Base-by-base conservation (phyloP, 2,888 invertebrate species). In the Drosophila neonasuta region DNA sequence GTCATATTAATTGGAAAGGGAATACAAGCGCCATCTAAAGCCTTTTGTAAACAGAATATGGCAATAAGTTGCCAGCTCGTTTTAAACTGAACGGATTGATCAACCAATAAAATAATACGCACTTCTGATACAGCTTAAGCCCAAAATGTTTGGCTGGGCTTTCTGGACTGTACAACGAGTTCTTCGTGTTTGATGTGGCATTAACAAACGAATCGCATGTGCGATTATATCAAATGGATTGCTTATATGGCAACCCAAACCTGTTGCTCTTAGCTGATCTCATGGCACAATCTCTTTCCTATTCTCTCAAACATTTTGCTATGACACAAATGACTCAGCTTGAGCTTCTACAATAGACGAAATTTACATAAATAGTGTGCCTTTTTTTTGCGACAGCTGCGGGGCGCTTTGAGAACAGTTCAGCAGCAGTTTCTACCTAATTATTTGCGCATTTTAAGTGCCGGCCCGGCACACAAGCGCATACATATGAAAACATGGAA, bases 371-470 rank as follows among this genome's bases (percentile, higher is more conserved):
- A 71, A 76, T 50, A 51, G 75, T 59, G 36, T 48, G 15, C 24
- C 29, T n/a, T 61, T 58, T 39, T 57, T 58, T 62, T 49, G 49
- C 39, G 32, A 63, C 45, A 61, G 50, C 76, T 49, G 42, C 29
- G 59, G 59, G 64, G 9, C 36, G 52, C 54, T 61, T 70, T 45
- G 36, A 48, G 68, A 73, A 68, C 62, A 45, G 55, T 71, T 58
- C 45, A 10, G 11, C 32, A 32, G 36, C 44, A 8, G 44, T 42
- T 54, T 52, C 69, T 76, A 65, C 62, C 86, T 86, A 86, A 80
- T 80, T 80, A 86, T 83, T 80, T 86, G 78, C 78, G 70, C 78
- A 71, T 51, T 77, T 83, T 68, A 67, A 77, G 65, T 71, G 78
- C 68, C 75, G 62, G 61, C 72, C 54, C 46, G 76, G 76, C 45